Evolutionary conservation across 2,888 invertebrate species (phyloP).

Genomic region (Resseliella maxima): DNA sequence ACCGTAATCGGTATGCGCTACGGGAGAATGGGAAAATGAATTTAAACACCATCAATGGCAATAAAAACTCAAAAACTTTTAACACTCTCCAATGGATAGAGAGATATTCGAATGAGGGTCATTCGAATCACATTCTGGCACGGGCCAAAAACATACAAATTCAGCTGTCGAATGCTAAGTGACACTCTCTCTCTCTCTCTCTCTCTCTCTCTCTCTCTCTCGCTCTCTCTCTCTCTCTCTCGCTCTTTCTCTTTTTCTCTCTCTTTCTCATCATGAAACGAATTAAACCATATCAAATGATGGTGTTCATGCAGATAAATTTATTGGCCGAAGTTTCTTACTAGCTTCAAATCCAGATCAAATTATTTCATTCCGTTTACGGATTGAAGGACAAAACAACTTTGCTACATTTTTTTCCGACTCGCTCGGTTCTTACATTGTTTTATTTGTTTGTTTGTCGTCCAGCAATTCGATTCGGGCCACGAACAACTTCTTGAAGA

Average conservation of each 20-base stretch:
- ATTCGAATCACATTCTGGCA: constrained; percentile 7
- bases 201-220: too few relatives aligned
- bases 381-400: background rate
- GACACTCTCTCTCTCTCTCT: too few relatives aligned
- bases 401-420: background rate
- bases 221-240: too few relatives aligned
- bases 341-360: constrained; percentile 14
- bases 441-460: constrained; percentile 54
- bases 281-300: constrained; percentile 56
- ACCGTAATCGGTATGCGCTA: background rate
- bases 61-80: constrained; percentile 42
- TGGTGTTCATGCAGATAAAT: constrained; percentile 56
- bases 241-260: too few relatives aligned
- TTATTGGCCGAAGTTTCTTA: constrained; percentile 31
- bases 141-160: background rate
- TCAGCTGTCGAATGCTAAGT: constrained; percentile 48
- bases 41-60: constrained; percentile 48
- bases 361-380: constrained; percentile 47
- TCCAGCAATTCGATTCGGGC: constrained; percentile 20
- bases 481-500: constrained; percentile 35
- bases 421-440: background rate
- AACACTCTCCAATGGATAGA: background rate
- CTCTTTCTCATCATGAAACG: background rate
- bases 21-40: constrained; percentile 23
- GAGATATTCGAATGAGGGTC: too few relatives aligned